Evolutionary conservation across 2,888 invertebrate species (phyloP).

Genomic region (Noctua janthe): DNA sequence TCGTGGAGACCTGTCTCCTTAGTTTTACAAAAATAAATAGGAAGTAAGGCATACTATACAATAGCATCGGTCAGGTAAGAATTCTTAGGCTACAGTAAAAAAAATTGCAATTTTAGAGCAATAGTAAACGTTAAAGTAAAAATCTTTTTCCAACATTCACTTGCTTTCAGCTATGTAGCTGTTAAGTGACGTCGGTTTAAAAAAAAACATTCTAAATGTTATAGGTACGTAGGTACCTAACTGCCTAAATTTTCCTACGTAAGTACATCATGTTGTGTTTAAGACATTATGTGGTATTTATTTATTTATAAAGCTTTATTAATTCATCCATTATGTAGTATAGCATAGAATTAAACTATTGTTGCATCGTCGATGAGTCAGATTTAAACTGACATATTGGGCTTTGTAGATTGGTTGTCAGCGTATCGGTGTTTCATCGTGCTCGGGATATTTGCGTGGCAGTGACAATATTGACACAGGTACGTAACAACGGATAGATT

Average conservation of each 20-base stretch:
- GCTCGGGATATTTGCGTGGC: conserved; percentile 13
- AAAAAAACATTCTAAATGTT: background rate
- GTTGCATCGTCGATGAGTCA: background rate
- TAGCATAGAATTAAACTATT: background rate
- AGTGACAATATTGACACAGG: conserved; percentile 4
- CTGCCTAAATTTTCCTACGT: background rate
- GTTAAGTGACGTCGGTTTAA: background rate
- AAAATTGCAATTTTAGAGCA: too few species aligned
- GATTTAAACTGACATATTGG: background rate
- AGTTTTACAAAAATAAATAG: too few species aligned
- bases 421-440: conserved; percentile 10
- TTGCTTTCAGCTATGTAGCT: background rate
- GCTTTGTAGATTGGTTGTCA: background rate
- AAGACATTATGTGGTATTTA: background rate
- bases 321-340: too few species aligned
- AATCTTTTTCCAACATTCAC: conserved; percentile 5
- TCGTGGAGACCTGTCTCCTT: too few species aligned
- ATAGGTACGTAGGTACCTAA: background rate
- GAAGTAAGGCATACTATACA: too few species aligned
- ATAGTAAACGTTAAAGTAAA: too few species aligned
- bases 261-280: background rate
- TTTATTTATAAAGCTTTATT: too few species aligned
- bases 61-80: too few species aligned
- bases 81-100: too few species aligned
- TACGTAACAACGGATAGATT: conserved; percentile 14